Percentiles rank a stretch among this genome's conserved stretches.
phyloP scores from a whole-genome alignment of 2,113 vertebrate species.

The Psettodes erumei region DNA sequence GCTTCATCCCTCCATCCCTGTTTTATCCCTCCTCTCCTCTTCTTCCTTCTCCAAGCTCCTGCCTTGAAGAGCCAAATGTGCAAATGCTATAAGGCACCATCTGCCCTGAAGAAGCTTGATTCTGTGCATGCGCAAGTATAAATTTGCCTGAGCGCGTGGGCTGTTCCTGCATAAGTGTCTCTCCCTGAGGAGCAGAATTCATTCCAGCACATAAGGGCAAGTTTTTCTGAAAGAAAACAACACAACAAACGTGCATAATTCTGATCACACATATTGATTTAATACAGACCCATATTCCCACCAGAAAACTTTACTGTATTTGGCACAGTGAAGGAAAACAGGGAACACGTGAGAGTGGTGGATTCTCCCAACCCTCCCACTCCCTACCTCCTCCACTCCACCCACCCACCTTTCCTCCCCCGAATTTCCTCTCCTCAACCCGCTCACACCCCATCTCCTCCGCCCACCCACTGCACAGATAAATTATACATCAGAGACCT shows the following conservation, averaged over 20 bases:
- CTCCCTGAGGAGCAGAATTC: background rate
- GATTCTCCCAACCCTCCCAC: constrained; percentile 34
- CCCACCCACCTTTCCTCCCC: constrained; percentile 47
- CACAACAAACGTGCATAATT: constrained; percentile 8
- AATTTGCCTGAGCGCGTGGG: constrained; percentile 13
- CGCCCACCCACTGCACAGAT: constrained; percentile 61
- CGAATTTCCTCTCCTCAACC: constrained; percentile 39
- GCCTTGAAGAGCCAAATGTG: constrained; percentile 50
- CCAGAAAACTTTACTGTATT: constrained; percentile 17
- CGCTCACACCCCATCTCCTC: constrained; percentile 46
- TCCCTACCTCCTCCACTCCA: constrained; percentile 18
- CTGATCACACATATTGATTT: constrained; percentile 2
- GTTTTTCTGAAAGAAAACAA: background rate
- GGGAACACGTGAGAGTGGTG: constrained; percentile 35
- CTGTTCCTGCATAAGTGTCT: constrained; percentile 11
- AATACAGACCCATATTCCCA: constrained; percentile 6
- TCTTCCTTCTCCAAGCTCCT: constrained; percentile 21
- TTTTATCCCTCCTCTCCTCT: constrained; percentile 26
- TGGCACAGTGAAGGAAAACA: constrained; percentile 38
- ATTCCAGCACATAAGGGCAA: background rate
- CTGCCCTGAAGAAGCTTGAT: constrained; percentile 44
- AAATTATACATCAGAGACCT: constrained; percentile 79
- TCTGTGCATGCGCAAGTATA: constrained; percentile 14
- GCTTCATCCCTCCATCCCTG: constrained; percentile 42
- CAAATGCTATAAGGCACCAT: constrained; percentile 55